Conservation (phyloP, 2,113 vertebrate species). For the Irena cyanogastra region DNA sequence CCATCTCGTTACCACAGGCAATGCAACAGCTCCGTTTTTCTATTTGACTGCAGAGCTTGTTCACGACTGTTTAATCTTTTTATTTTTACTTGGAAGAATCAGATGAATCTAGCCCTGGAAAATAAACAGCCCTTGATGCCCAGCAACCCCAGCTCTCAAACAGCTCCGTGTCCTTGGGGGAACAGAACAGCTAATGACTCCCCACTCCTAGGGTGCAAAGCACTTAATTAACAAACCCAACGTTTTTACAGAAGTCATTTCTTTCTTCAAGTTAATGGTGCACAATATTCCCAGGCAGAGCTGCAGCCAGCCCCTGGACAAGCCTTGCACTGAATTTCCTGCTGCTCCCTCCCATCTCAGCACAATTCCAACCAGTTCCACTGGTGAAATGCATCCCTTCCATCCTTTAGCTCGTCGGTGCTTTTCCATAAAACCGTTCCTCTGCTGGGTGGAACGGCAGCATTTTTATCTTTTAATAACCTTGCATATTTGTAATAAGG, state of each 20-base stretch:
- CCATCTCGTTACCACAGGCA: neutral
- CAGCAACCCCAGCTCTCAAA: neutral
- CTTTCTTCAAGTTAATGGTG: constrained; percentile 32
- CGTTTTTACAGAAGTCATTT: neutral
- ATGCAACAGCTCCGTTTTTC: neutral
- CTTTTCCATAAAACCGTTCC: neutral
- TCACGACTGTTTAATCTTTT: neutral
- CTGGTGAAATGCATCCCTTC: neutral
- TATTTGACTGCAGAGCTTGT: neutral
- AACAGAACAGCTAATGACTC: constrained; percentile 5
- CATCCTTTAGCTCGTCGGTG: neutral
- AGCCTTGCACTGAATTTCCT: neutral
- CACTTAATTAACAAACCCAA: constrained; percentile 53
- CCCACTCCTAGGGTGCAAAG: neutral
- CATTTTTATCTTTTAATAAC: neutral
- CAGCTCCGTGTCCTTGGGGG: constrained; percentile 8
- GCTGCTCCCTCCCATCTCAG: neutral
- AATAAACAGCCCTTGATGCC: constrained; percentile 20
- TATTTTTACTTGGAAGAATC: constrained; percentile 28
- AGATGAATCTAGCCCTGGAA: neutral
- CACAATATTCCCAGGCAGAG: neutral
- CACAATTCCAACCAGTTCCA: neutral
- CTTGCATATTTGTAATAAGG: neutral
- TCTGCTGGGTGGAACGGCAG: neutral
- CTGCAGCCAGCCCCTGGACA: neutral